phyloP scores from a whole-genome alignment of 2,888 invertebrate species.

The Koerneria pararmatus region DNA sequence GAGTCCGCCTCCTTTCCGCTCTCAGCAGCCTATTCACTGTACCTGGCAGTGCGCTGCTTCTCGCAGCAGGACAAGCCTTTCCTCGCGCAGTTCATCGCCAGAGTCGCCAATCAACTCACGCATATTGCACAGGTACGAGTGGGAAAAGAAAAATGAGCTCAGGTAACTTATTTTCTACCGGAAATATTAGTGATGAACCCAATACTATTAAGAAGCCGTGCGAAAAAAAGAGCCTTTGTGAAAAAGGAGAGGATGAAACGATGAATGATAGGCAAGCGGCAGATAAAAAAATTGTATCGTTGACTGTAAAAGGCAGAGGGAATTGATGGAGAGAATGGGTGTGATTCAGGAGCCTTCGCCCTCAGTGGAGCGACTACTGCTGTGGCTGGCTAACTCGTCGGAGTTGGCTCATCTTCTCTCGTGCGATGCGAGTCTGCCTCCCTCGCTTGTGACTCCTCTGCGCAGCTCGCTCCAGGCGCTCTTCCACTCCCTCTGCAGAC shows the following conservation, averaged over 20 bases:
- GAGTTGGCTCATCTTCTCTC: constrained; percentile 15
- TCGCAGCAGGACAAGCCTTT: constrained; percentile 89
- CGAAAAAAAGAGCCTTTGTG: too few relatives aligned
- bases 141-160: too few relatives aligned
- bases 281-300: too few relatives aligned
- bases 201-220: too few relatives aligned
- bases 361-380: constrained; percentile 69
- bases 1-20: constrained; percentile 75
- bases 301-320: too few relatives aligned
- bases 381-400: constrained; percentile 18
- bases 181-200: too few relatives aligned
- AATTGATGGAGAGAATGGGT: too few relatives aligned
- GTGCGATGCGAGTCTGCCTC: constrained; percentile 10
- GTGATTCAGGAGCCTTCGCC: constrained; percentile 83
- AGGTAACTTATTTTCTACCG: constrained; percentile 71
- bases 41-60: constrained; percentile 87
- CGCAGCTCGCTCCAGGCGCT: background rate
- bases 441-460: background rate
- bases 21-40: constrained; percentile 92
- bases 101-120: constrained; percentile 65
- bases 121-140: too few relatives aligned
- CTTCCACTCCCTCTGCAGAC: constrained; percentile 6
- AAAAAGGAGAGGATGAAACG: too few relatives aligned
- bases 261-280: too few relatives aligned
- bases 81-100: constrained; percentile 62